Conservation (phyloP, 2,113 vertebrate species). For the Alosa alosa region DNA sequence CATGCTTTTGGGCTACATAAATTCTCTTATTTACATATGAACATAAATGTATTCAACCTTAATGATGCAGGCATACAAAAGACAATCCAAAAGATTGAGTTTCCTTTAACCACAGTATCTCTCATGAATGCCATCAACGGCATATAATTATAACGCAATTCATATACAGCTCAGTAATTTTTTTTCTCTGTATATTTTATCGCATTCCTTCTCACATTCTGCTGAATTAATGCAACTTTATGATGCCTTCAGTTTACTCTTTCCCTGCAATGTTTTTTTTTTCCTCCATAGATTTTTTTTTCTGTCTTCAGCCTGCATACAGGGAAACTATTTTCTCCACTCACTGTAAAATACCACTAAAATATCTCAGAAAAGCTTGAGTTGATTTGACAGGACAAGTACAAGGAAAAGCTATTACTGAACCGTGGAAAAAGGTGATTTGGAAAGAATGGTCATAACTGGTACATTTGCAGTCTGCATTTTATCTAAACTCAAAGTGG, state of each 20-base stretch:
- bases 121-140: not conserved
- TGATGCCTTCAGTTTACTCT: not conserved
- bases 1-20: not conserved
- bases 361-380: constrained; percentile 59
- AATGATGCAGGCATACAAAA: not conserved
- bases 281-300: constrained; percentile 26
- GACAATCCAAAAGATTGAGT: not conserved
- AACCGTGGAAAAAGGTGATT: constrained; percentile 50
- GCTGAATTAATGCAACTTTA: not conserved
- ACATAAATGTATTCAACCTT: constrained; percentile 15
- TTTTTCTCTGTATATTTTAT: not conserved
- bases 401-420: constrained; percentile 70
- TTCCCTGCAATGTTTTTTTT: not conserved
- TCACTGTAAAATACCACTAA: constrained; percentile 52
- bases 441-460: constrained; percentile 54
- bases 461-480: constrained; percentile 59
- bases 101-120: not conserved
- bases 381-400: constrained; percentile 67
- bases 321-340: constrained; percentile 46
- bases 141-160: not conserved
- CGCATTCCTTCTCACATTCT: not conserved
- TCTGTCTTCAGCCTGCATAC: constrained; percentile 37
- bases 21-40: constrained; percentile 12
- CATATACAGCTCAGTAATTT: not conserved
- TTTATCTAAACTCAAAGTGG: not conserved